A percentile compares a stretch with the other conserved stretches of the same genome.
Evolutionary conservation across 2,888 invertebrate genomes (phyloP).

Genomic region (Drosophila fungiperda): DNA sequence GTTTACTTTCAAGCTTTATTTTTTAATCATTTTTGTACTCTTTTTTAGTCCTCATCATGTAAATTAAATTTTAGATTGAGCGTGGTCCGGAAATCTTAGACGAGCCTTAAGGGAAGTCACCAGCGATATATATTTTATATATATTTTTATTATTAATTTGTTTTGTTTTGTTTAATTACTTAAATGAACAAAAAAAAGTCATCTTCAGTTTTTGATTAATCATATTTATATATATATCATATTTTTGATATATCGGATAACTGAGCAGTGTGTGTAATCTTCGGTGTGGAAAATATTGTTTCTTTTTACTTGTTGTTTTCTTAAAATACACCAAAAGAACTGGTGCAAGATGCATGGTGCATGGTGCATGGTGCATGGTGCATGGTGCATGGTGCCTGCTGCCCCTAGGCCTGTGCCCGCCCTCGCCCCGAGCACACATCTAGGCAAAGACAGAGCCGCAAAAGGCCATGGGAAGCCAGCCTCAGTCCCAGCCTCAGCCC

Average conservation of each 20-base stretch:
- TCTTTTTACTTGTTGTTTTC: not conserved
- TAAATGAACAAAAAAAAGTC: not conserved
- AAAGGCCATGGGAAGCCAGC: slow-evolving; percentile 43
- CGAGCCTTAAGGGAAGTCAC: not conserved
- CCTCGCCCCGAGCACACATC: slow-evolving; percentile 28
- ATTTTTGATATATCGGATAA: not conserved
- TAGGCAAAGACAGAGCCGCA: slow-evolving; percentile 28
- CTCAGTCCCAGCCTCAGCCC: not conserved
- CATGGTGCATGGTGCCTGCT: not conserved
- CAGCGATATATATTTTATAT: not conserved
- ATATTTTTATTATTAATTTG: not conserved
- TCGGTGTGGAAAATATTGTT: not conserved
- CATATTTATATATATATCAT: not conserved
- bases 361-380: not conserved
- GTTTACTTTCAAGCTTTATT: not conserved
- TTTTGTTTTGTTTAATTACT: not conserved
- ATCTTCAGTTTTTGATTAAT: not conserved
- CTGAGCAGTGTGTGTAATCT: not conserved
- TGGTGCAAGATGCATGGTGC: not conserved
- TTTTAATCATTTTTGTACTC: not conserved
- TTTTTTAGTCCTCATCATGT: not conserved
- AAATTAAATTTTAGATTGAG: not conserved
- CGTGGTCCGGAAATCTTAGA: not conserved
- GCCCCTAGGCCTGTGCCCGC: slow-evolving; percentile 20
- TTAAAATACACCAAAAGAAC: not conserved